A percentile compares a stretch with the other conserved stretches of the same genome.
These are phyloP conservation scores for Periophthalmus modestus DNA, from an alignment of 2,113 vertebrate species.

Conservation along the genomic window DNA sequence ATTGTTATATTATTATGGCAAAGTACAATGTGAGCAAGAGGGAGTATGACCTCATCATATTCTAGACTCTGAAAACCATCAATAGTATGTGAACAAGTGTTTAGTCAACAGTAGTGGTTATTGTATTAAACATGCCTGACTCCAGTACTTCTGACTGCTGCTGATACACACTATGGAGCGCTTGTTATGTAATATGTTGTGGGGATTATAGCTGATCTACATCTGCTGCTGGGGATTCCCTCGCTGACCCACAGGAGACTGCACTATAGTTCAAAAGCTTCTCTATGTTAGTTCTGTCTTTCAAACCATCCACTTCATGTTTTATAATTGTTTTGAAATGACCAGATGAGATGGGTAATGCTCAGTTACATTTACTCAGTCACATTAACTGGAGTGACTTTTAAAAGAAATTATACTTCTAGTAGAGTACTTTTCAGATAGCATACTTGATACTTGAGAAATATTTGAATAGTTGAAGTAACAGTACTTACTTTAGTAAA, in stretches of 20 bases:
- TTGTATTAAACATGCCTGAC: neutral
- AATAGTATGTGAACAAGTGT: neutral
- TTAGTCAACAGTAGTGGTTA: neutral
- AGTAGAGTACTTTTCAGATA: too few relatives aligned
- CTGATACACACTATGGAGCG: slow-evolving; percentile 14
- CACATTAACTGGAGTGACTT: too few relatives aligned
- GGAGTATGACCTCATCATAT: too few relatives aligned
- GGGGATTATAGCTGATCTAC: slow-evolving; percentile 40
- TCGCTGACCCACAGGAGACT: slow-evolving; percentile 44
- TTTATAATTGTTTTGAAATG: neutral
- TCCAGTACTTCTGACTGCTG: slow-evolving; percentile 22
- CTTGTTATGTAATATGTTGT: slow-evolving; percentile 19
- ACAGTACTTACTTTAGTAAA: too few relatives aligned
- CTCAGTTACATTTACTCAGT: too few relatives aligned
- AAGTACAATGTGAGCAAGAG: too few relatives aligned
- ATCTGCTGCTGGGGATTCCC: slow-evolving; percentile 57
- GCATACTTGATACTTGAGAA: too few relatives aligned
- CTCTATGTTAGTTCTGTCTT: slow-evolving; percentile 30
- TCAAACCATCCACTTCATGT: neutral
- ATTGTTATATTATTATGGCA: too few relatives aligned
- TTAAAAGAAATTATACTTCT: too few relatives aligned
- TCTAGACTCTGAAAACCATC: too few relatives aligned
- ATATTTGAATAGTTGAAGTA: too few relatives aligned
- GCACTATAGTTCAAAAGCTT: slow-evolving; percentile 46
- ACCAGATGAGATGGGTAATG: neutral